A percentile compares a stretch with the other conserved stretches of the same genome.
phyloP scores from a whole-genome alignment of 2,888 invertebrate genomes.

The Nebria salina region DNA sequence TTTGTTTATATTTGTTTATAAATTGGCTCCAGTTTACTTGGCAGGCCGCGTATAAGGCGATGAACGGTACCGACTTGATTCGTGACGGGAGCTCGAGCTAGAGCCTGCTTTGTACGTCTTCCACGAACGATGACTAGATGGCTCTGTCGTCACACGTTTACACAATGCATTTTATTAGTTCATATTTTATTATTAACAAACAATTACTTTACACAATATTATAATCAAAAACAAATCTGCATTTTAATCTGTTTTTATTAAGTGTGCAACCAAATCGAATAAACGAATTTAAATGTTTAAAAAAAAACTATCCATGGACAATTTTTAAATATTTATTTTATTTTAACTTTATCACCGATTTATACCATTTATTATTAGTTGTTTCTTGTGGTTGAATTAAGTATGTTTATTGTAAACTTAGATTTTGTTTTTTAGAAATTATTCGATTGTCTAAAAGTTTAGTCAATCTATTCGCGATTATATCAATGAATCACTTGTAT shows the following conservation, averaged over 20 bases:
- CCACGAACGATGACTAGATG: conserved; percentile 67
- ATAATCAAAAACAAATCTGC: conserved; percentile 5
- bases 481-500: not conserved
- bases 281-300: conserved; percentile 17
- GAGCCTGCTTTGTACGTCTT: conserved; percentile 68
- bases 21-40: conserved; percentile 61
- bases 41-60: conserved; percentile 69
- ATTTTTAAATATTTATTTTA: not conserved
- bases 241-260: not conserved
- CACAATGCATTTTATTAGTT: conserved; percentile 57
- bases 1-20: conserved; percentile 10
- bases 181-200: conserved; percentile 28
- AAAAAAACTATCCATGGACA: not conserved
- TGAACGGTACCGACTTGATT: conserved; percentile 67
- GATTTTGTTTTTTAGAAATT: not conserved
- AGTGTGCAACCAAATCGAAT: not conserved
- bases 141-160: conserved; percentile 65
- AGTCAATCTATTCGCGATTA: not conserved
- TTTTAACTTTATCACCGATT: not conserved
- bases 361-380: not conserved
- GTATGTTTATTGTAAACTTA: not conserved
- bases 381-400: not conserved
- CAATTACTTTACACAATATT: conserved; percentile 27
- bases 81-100: conserved; percentile 64
- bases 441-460: not conserved